phyloP scores from a whole-genome alignment of 53 echinoderm and acorn worm species.

The Astropecten irregularis region DNA sequence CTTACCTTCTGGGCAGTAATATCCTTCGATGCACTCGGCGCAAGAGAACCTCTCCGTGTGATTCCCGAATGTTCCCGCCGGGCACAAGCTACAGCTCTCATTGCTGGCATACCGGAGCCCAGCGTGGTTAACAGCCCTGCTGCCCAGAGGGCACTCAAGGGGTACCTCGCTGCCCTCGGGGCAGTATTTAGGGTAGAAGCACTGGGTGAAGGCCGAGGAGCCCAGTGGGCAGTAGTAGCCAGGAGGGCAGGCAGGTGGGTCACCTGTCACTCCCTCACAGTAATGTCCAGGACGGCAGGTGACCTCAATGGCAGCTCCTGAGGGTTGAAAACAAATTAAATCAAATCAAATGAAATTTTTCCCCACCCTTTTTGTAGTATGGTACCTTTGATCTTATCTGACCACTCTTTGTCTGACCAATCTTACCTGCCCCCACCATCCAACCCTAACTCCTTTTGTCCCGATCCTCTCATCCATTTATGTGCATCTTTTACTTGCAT shows the following conservation, averaged over 20 bases:
- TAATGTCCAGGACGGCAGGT: conserved; percentile 84
- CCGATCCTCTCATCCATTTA: no score
- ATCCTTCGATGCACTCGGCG: conserved; percentile 80
- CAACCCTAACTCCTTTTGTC: no score
- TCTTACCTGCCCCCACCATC: no score
- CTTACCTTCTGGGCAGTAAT: conserved; percentile 98
- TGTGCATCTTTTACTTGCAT: no score
- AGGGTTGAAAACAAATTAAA: background rate
- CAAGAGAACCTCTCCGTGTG: conserved; percentile 90
- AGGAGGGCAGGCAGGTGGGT: conserved; percentile 83
- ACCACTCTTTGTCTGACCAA: no score
- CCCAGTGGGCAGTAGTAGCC: conserved; percentile 96
- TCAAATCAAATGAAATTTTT: no score
- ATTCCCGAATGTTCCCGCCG: conserved; percentile 93
- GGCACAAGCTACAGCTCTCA: conserved; percentile 84
- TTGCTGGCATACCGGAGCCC: conserved; percentile 38
- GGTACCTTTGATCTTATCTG: no score
- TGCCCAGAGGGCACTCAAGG: conserved; percentile 84
- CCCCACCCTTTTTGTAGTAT: no score
- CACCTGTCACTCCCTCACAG: conserved; percentile 91
- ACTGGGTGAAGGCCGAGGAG: conserved; percentile 76
- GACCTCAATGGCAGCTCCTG: conserved; percentile 89
- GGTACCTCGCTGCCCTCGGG: conserved; percentile 93
- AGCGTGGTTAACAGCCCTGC: conserved; percentile 76
- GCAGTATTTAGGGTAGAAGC: conserved; percentile 96